Percentiles rank a stretch among this genome's conserved stretches.
Conservation (phyloP, 64 coral and sea anemone species). For the Montipora efflorescens region DNA sequence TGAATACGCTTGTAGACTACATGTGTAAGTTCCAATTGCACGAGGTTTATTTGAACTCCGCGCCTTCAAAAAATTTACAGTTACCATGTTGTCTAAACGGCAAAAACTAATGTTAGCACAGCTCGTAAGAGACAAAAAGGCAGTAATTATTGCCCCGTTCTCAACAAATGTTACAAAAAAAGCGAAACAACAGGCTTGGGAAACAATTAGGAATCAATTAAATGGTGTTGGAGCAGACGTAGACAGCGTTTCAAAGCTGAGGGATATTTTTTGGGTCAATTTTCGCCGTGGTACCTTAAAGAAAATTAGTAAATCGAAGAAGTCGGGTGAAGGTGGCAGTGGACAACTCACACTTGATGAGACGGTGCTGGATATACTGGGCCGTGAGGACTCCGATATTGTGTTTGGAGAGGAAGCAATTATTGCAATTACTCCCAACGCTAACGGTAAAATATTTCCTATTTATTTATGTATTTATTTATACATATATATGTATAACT, state of each 20-base stretch:
- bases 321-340: conserved; percentile 15
- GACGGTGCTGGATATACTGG: conserved; percentile 31
- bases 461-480: too few species aligned
- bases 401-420: too few species aligned
- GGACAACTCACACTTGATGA: conserved; percentile 18
- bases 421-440: too few species aligned
- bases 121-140: conserved; percentile 6
- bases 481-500: too few species aligned
- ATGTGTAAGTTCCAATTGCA: neutral
- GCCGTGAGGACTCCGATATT: neutral
- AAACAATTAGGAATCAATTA: conserved; percentile 7
- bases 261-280: conserved; percentile 25
- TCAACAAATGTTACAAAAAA: conserved; percentile 19
- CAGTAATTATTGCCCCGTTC: neutral
- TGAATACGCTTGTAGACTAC: neutral
- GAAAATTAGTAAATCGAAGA: conserved; percentile 11
- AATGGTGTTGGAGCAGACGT: neutral
- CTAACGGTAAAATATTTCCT: too few species aligned
- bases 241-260: neutral
- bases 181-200: conserved; percentile 5
- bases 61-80: neutral
- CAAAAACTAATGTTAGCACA: conserved; percentile 13
- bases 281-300: conserved; percentile 1
- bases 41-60: neutral
- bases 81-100: conserved; percentile 17